These are phyloP conservation scores for Celastrina argiolus DNA, from an alignment of 2,888 invertebrate genomes.

Conservation along the genomic window DNA sequence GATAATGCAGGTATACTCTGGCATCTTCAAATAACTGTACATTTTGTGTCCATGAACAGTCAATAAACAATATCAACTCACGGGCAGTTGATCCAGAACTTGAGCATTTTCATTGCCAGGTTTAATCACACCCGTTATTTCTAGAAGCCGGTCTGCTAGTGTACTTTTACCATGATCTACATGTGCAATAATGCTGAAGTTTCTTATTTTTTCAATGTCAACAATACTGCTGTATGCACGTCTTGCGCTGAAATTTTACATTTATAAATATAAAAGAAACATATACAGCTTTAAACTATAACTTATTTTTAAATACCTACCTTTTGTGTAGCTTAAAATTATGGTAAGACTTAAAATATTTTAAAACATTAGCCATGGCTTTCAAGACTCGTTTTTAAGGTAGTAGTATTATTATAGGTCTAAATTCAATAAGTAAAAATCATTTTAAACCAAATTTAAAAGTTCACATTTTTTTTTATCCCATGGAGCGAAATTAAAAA, in stretches of 20 bases:
- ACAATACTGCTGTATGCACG: constrained; percentile 27
- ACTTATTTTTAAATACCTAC: not conserved
- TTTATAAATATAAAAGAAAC: too few species aligned
- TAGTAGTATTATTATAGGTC: not conserved
- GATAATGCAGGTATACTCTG: not conserved
- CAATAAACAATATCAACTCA: constrained; percentile 35
- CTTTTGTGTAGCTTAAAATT: not conserved
- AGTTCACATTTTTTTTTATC: not conserved
- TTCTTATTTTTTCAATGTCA: constrained; percentile 81
- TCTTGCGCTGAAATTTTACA: not conserved
- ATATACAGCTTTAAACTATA: too few species aligned
- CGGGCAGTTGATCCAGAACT: constrained; percentile 86
- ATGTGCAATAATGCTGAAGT: constrained; percentile 99
- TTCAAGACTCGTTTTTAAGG: not conserved
- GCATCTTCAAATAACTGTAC: not conserved
- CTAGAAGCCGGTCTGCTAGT: constrained; percentile 95
- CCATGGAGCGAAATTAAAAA: not conserved
- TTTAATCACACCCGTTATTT: constrained; percentile 90
- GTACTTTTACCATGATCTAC: constrained; percentile 99
- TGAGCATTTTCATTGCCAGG: constrained; percentile 81
- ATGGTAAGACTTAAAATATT: not conserved
- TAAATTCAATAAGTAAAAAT: not conserved
- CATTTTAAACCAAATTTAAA: not conserved
- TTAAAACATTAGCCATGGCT: not conserved
- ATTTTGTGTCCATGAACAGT: not conserved